A percentile compares a stretch with the other conserved stretches of the same genome.
Conservation (phyloP, 1,140 invertebrate genomes). For the Bilobella aurantiaca region DNA sequence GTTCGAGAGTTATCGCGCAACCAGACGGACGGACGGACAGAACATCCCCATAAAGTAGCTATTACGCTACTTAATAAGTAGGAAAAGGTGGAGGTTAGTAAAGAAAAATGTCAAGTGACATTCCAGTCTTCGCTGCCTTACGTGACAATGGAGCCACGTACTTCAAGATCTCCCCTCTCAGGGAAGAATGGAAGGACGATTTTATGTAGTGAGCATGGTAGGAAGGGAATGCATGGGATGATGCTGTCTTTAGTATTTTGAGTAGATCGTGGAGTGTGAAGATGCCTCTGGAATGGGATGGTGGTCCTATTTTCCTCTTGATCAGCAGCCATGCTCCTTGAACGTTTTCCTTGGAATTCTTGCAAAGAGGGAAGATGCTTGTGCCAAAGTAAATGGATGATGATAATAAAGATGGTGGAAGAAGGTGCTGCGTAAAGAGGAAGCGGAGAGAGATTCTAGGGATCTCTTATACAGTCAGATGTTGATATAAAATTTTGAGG, state of each 20-base stretch:
- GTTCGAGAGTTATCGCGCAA: too few relatives aligned
- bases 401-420: slow-evolving; percentile 6
- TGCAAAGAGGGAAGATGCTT: neutral
- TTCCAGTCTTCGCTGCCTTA: slow-evolving; percentile 15
- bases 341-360: neutral
- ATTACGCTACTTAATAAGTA: neutral
- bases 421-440: neutral
- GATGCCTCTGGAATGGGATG: slow-evolving; percentile 5
- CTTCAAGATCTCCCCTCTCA: neutral
- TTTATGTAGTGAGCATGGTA: slow-evolving; percentile 13
- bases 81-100: neutral
- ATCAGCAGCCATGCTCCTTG: neutral
- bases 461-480: slow-evolving; percentile 27
- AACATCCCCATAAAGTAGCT: neutral
- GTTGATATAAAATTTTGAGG: slow-evolving; percentile 33
- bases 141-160: slow-evolving; percentile 6
- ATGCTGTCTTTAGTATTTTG: slow-evolving; percentile 11
- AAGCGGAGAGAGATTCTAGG: slow-evolving; percentile 6
- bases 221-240: slow-evolving; percentile 3
- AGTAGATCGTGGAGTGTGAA: neutral
- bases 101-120: slow-evolving; percentile 13
- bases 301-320: slow-evolving; percentile 1
- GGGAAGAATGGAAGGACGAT: neutral
- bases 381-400: slow-evolving; percentile 1
- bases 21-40: neutral